phyloP scores from a whole-genome alignment of 1,140 invertebrate species.

The Ephestia elutella region DNA sequence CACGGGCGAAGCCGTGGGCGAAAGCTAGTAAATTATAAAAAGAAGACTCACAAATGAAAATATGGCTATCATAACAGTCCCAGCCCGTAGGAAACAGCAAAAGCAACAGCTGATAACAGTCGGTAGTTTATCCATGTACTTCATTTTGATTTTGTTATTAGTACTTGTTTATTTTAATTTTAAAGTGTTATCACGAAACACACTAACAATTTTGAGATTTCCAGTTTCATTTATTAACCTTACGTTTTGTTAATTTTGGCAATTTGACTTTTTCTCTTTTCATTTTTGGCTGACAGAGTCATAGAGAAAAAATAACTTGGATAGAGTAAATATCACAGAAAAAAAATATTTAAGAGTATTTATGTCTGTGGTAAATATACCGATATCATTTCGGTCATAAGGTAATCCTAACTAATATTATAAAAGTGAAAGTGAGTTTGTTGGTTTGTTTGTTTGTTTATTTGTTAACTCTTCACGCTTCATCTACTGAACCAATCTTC shows the following conservation, averaged over 20 bases:
- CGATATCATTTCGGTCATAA: too few species aligned
- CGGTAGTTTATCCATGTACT: conserved; percentile 43
- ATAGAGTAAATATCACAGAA: too few species aligned
- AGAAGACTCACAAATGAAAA: conserved; percentile 53
- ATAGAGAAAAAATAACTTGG: too few species aligned
- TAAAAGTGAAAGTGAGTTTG: too few species aligned
- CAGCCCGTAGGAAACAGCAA: conserved; percentile 53
- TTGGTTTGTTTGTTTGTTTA: too few species aligned
- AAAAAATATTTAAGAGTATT: too few species aligned
- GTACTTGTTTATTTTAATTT: background rate
- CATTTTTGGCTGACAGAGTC: background rate
- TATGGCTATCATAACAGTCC: conserved; percentile 48
- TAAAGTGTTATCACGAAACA: background rate
- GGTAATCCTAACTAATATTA: too few species aligned
- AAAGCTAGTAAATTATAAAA: background rate
- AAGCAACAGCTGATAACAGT: conserved; percentile 60
- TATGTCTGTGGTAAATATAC: too few species aligned
- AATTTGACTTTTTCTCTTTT: background rate
- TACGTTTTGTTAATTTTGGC: background rate
- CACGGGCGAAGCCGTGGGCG: too few species aligned
- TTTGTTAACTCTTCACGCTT: too few species aligned
- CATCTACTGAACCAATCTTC: too few species aligned
- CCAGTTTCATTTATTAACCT: background rate
- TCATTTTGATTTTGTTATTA: conserved; percentile 25
- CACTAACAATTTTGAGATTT: background rate